Evolutionary conservation across 1,140 invertebrate species (phyloP).

Genomic region (Zaprionus taronus): DNA sequence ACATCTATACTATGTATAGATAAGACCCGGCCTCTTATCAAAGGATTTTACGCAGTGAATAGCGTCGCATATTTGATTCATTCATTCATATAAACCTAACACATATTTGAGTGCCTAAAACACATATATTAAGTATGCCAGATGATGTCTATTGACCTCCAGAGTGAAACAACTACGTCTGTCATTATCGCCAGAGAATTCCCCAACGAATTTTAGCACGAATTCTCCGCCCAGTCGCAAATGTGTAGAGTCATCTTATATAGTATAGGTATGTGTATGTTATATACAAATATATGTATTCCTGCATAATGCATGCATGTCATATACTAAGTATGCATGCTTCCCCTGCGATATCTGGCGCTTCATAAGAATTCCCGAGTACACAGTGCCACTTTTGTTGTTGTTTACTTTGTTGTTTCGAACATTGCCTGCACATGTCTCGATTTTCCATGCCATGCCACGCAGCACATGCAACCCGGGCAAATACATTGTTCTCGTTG

Average conservation of each 20-base stretch:
- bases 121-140: background rate
- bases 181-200: constrained; percentile 44
- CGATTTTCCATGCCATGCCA: constrained; percentile 11
- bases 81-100: constrained; percentile 25
- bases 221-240: constrained; percentile 32
- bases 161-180: constrained; percentile 27
- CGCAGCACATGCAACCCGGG: constrained; percentile 13
- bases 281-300: constrained; percentile 15
- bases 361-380: background rate
- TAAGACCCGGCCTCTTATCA: constrained; percentile 16
- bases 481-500: constrained; percentile 8
- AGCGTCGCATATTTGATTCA: constrained; percentile 23
- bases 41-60: constrained; percentile 50
- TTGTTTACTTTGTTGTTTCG: constrained; percentile 11
- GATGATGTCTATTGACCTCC: constrained; percentile 31
- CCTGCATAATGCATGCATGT: background rate
- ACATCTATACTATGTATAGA: background rate
- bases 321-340: background rate
- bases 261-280: background rate
- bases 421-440: constrained; percentile 12
- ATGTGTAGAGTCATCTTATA: background rate
- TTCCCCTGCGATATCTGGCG: constrained; percentile 2
- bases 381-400: constrained; percentile 29
- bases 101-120: background rate
- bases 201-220: constrained; percentile 45